Evolutionary conservation across 2,797 vertebrate species (phyloP).

Genomic region (Helarctos malayanus): DNA sequence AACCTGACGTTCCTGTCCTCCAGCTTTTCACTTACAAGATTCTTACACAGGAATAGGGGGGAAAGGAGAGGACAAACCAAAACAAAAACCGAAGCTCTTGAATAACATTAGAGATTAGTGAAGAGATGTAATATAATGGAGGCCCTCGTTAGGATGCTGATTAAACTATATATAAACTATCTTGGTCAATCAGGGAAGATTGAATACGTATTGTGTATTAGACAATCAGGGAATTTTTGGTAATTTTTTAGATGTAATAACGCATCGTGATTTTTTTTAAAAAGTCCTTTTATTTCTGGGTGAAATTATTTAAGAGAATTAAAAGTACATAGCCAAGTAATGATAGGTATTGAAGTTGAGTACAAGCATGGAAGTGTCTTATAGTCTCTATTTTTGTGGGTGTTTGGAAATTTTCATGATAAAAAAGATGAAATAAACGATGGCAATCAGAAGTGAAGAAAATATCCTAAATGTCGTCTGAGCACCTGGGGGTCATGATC

Average conservation of each 20-base stretch:
- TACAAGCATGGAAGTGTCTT: neutral
- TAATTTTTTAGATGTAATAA: neutral
- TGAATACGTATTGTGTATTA: neutral
- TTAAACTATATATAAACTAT: neutral
- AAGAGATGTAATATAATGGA: neutral
- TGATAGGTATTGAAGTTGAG: neutral
- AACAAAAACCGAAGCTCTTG: neutral
- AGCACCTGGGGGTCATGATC: neutral
- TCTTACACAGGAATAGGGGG: neutral
- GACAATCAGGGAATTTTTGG: neutral
- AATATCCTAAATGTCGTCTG: neutral
- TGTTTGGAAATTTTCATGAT: neutral
- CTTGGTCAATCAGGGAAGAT: neutral
- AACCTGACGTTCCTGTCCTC: fast-evolving
- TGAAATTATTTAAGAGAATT: neutral
- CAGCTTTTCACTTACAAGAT: neutral
- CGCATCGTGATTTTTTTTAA: neutral
- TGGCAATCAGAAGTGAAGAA: neutral
- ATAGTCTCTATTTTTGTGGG: neutral
- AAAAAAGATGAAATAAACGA: slow-evolving; percentile 21
- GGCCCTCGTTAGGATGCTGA: neutral
- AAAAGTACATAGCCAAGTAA: neutral
- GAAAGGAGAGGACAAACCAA: neutral
- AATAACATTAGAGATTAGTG: neutral
- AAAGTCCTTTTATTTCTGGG: neutral